Conservation (phyloP, 1,140 invertebrate genomes). For the Ceratina calcarata region DNA sequence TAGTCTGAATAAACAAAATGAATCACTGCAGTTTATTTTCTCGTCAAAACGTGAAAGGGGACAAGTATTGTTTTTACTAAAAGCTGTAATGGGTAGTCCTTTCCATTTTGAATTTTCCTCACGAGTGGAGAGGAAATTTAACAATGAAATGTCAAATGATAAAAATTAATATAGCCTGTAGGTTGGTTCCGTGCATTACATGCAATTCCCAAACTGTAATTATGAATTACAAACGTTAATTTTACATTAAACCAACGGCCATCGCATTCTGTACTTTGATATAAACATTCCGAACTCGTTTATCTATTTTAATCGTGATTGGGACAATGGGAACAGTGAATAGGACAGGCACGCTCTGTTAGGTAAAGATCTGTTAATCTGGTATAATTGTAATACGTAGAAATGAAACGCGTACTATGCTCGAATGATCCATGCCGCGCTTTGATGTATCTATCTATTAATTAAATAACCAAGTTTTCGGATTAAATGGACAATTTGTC, state of each 20-base stretch:
- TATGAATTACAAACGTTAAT: neutral
- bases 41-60: too few species aligned
- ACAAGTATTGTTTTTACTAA: neutral
- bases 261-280: neutral
- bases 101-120: too few species aligned
- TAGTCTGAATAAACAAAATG: too few species aligned
- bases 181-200: too few species aligned
- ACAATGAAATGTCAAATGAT: too few species aligned
- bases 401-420: slow-evolving; percentile 36
- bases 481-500: slow-evolving; percentile 14
- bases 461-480: slow-evolving; percentile 30
- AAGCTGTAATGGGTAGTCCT: too few species aligned
- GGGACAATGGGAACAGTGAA: neutral
- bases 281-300: neutral
- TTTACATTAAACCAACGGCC: neutral
- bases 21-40: too few species aligned
- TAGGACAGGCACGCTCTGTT: neutral
- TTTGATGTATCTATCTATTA: slow-evolving; percentile 50
- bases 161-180: too few species aligned
- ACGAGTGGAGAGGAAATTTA: too few species aligned
- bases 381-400: slow-evolving; percentile 30
- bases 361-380: slow-evolving; percentile 23
- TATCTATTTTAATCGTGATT: neutral
- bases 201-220: too few species aligned
- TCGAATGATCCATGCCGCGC: slow-evolving; percentile 2